Percentiles rank a stretch among this genome's conserved stretches.
These are phyloP conservation scores for Sarcophaga carnaria DNA, from an alignment of 2,888 invertebrate genomes.

Conservation along the genomic window DNA sequence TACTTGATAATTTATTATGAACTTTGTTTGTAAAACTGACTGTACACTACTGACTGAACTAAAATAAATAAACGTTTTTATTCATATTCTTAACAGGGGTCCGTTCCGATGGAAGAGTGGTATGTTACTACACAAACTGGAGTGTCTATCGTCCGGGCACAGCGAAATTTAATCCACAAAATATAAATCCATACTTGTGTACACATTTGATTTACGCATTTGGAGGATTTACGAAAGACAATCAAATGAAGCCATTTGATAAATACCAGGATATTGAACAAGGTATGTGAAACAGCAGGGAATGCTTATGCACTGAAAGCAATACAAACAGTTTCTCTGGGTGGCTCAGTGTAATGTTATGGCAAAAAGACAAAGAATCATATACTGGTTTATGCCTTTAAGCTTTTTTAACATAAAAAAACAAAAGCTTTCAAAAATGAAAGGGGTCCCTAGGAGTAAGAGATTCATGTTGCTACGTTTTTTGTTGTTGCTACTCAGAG, in stretches of 20 bases:
- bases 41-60: too few species aligned
- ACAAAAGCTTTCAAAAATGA: background rate
- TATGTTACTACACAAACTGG: slow-evolving; percentile 97
- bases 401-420: slow-evolving; percentile 22
- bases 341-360: background rate
- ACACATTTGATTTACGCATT: slow-evolving; percentile 97
- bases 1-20: slow-evolving; percentile 43
- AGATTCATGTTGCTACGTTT: background rate
- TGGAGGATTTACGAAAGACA: slow-evolving; percentile 95
- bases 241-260: slow-evolving; percentile 94
- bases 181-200: slow-evolving; percentile 96
- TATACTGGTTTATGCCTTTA: slow-evolving; percentile 58
- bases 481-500: background rate
- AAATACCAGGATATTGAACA: slow-evolving; percentile 98
- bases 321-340: slow-evolving; percentile 18
- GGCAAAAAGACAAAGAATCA: slow-evolving; percentile 47
- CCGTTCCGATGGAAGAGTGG: slow-evolving; percentile 87
- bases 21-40: background rate
- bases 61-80: slow-evolving; percentile 4
- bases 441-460: background rate
- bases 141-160: slow-evolving; percentile 95
- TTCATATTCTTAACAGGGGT: slow-evolving; percentile 74
- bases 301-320: background rate
- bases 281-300: slow-evolving; percentile 83
- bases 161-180: slow-evolving; percentile 95